Evolutionary conservation across 2,888 invertebrate species (phyloP).

Genomic region (Ormyrus pomaceus): DNA sequence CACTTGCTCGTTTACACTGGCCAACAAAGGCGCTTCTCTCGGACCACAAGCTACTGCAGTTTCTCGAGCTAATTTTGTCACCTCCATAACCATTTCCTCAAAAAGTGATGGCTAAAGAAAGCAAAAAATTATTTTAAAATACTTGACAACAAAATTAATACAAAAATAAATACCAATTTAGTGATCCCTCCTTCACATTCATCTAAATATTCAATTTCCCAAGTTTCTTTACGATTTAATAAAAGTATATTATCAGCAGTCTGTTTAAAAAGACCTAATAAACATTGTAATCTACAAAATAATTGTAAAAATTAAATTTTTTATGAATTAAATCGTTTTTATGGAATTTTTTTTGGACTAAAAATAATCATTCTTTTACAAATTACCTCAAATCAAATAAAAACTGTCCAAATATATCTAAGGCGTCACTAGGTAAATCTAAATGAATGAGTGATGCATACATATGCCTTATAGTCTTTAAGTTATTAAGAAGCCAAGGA

Average conservation of each 20-base stretch:
- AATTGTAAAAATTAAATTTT: background rate
- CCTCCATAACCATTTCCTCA: conserved; percentile 84
- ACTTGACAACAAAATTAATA: conserved; percentile 17
- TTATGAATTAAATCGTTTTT: background rate
- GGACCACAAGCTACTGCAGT: conserved; percentile 84
- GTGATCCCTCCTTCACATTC: conserved; percentile 89
- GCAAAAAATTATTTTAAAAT: conserved; percentile 11
- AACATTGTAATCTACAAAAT: conserved; percentile 83
- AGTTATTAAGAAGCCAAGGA: conserved; percentile 87
- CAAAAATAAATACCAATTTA: conserved; percentile 79
- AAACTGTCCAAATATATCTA: conserved; percentile 89
- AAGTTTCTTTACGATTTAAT: conserved; percentile 86
- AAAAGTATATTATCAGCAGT: conserved; percentile 87
- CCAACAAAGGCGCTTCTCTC: conserved; percentile 80
- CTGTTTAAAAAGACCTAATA: conserved; percentile 90
- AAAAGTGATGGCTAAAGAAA: conserved; percentile 81
- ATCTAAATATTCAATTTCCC: conserved; percentile 90
- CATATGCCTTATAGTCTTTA: conserved; percentile 87
- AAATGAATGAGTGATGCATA: conserved; percentile 88
- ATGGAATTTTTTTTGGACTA: no score
- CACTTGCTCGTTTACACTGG: conserved; percentile 75
- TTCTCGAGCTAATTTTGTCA: conserved; percentile 83
- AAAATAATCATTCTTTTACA: background rate
- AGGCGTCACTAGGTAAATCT: conserved; percentile 91
- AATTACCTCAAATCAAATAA: conserved; percentile 87